Evolutionary conservation across 1,140 invertebrate genomes (phyloP), one percentile per base, ranked within the genome.

Genomic region (Argopecten irradians): DNA sequence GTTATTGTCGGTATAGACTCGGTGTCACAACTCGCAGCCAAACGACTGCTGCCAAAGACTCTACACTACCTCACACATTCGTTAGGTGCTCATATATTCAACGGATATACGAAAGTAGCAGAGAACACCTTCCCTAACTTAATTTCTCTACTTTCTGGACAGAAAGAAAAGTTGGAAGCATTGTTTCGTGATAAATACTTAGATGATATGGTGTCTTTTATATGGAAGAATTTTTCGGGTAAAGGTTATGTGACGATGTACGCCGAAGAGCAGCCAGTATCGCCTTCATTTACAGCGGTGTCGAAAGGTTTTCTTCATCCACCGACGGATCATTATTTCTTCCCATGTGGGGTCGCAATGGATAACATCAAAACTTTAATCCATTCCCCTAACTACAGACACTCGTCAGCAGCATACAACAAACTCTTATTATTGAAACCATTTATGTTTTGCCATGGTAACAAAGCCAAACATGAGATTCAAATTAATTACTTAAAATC

Each of bases 1-100:
- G 95, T 98, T 36, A 95, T 98, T 13, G 94, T 98, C 33, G 98
- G 98, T 0, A 96, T 99, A 19, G 98, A 98, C 93, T 97, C 97
- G 0, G 96, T 98, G 1, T 98, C 98, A 0, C 96, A 98, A 83
- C 96, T 98, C 85, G 98, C 98, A 95, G 97, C 98, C 87, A 96
- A 97, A 84, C 96, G 98, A 35, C 97, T 97, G 89, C 97, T 98
- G 97, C 97, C 97, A 0, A 96, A 96, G 91, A 98, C 97, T 0
- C 94, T 96, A 0, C 92, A 95, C 1, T 97, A 96, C 91, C 95
- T 98, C 0, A 93, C 93, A 91, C 19, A 92, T 13, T 86, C 92
- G 35, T 84, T 95, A 36, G 82, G 88, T 11, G 94, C 92, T 11
- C 86, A 94, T 87, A 92, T 94, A 36, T 92, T 95, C 90, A 71